phyloP scores from a whole-genome alignment of 2,113 vertebrate species.

The Gallinago undulata region DNA sequence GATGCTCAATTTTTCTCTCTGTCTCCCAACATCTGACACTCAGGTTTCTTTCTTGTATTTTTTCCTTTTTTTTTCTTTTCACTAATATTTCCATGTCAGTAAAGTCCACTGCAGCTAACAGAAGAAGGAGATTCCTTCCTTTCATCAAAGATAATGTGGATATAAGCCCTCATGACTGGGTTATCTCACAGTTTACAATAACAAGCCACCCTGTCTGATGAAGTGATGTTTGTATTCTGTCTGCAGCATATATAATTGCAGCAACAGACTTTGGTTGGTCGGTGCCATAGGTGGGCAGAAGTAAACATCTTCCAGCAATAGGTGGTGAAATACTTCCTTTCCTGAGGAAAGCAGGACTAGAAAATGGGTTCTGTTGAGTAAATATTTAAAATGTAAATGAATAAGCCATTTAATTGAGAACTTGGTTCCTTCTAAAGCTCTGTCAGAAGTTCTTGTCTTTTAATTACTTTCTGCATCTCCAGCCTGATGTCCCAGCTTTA shows the following conservation, averaged over 20 bases:
- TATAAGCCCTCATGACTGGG: not conserved
- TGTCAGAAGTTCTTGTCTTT: not conserved
- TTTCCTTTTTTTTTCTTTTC: not conserved
- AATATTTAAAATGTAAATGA: not conserved
- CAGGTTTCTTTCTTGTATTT: not conserved
- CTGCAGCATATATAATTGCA: not conserved
- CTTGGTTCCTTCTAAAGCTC: not conserved
- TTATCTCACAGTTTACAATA: not conserved
- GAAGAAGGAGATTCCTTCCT: not conserved
- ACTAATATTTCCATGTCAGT: not conserved
- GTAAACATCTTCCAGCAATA: not conserved
- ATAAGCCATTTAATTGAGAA: not conserved
- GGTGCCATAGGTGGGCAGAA: not conserved
- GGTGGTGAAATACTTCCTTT: not conserved
- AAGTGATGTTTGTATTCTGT: not conserved
- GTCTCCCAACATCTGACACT: not conserved
- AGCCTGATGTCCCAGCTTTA: not conserved
- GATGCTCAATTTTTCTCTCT: not conserved
- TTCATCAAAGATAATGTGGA: not conserved
- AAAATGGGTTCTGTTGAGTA: not conserved
- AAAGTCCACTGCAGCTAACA: not conserved
- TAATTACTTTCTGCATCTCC: not conserved
- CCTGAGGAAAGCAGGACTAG: not conserved
- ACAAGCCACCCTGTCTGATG: not conserved
- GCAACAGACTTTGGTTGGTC: not conserved